These are phyloP conservation scores for Heliconius hortense DNA, from an alignment of 2,888 invertebrate genomes.

Conservation along the genomic window DNA sequence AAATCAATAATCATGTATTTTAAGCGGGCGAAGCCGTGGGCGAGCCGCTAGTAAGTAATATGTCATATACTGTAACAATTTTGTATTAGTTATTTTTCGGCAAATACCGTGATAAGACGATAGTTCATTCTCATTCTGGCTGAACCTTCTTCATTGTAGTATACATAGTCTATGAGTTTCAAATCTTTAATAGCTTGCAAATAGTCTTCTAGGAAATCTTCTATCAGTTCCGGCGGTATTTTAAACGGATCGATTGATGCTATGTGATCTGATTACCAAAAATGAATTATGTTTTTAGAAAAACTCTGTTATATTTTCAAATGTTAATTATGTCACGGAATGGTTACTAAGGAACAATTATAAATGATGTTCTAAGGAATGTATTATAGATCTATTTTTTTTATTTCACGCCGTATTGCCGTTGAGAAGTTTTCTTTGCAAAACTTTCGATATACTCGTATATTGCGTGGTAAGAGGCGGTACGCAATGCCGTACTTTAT, in stretches of 20 bases:
- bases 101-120: constrained; percentile 46
- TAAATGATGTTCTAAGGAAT: no score
- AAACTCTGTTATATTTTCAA: not conserved
- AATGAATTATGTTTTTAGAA: not conserved
- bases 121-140: constrained; percentile 51
- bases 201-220: constrained; percentile 68
- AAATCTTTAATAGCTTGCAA: constrained; percentile 72
- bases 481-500: no score
- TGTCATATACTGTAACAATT: no score
- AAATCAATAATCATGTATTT: no score
- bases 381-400: no score
- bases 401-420: no score
- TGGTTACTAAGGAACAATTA: no score
- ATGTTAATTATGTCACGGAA: not conserved
- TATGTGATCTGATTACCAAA: constrained; percentile 79
- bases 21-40: no score
- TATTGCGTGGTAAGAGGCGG: not conserved
- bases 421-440: not conserved
- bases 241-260: constrained; percentile 71
- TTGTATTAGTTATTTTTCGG: constrained; percentile 39
- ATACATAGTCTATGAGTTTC: constrained; percentile 65
- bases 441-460: not conserved
- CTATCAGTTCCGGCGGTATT: constrained; percentile 51
- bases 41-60: no score
- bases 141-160: constrained; percentile 61